phyloP scores from a whole-genome alignment of 2,113 vertebrate species.

The Xenopus borealis region DNA sequence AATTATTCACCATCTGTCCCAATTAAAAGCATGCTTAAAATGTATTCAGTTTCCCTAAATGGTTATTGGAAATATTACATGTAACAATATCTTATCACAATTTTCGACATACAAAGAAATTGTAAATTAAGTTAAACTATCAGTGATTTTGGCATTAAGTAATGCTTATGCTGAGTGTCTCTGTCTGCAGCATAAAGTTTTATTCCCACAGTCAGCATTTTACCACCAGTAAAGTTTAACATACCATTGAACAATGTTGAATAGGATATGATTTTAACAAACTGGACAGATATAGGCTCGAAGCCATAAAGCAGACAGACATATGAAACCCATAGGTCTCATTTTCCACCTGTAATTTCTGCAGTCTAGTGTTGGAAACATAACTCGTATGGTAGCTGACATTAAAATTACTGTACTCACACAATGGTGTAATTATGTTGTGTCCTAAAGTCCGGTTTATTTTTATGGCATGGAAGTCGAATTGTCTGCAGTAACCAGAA shows the following conservation, averaged over 20 bases:
- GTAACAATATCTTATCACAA: too few species aligned
- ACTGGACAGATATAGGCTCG: conserved; percentile 6
- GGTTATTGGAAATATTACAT: too few species aligned
- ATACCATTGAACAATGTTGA: background rate
- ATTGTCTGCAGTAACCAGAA: conserved; percentile 19
- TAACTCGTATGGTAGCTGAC: conserved; percentile 33
- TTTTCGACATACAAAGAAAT: too few species aligned
- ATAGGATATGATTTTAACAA: background rate
- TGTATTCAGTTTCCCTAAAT: too few species aligned
- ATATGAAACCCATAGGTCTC: conserved; percentile 28
- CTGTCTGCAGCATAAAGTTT: background rate
- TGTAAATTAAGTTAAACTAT: too few species aligned
- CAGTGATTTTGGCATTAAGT: too few species aligned
- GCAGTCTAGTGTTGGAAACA: conserved; percentile 10
- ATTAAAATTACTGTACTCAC: conserved; percentile 1
- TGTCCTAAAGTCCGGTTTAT: conserved; percentile 16
- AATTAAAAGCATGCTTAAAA: too few species aligned
- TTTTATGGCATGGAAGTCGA: conserved; percentile 33
- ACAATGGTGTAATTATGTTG: conserved; percentile 29
- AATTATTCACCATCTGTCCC: too few species aligned
- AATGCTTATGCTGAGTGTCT: background rate
- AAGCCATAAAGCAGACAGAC: conserved; percentile 31
- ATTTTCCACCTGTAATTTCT: conserved; percentile 17
- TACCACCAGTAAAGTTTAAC: background rate
- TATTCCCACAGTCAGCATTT: background rate